phyloP scores from a whole-genome alignment of 2,113 vertebrate species.

The Hymenochirus boettgeri region DNA sequence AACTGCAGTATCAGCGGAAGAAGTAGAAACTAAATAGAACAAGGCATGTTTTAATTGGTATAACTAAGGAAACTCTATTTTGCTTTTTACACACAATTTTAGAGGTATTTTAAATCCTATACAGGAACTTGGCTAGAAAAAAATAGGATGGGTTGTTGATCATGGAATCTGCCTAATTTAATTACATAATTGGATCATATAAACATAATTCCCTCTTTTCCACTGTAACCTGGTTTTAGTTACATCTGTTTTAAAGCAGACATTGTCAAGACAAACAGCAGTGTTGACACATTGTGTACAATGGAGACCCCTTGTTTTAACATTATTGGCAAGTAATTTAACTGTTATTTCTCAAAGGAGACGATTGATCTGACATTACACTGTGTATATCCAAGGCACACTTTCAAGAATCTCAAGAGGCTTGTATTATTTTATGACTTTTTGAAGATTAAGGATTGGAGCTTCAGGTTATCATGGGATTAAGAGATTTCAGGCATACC shows the following conservation, averaged over 20 bases:
- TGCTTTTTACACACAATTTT: too few relatives aligned
- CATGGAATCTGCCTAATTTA: background rate
- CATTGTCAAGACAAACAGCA: conserved; percentile 24
- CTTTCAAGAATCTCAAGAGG: conserved; percentile 34
- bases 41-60: too few relatives aligned
- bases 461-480: conserved; percentile 39
- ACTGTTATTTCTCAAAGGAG: conserved; percentile 7
- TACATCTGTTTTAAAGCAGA: conserved; percentile 16
- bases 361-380: conserved; percentile 28
- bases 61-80: too few relatives aligned
- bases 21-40: too few relatives aligned
- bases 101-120: background rate
- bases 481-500: conserved; percentile 38
- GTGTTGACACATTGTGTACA: conserved; percentile 8
- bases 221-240: conserved; percentile 14
- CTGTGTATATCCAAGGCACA: conserved; percentile 20
- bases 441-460: conserved; percentile 32
- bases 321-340: conserved; percentile 18
- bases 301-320: conserved; percentile 15
- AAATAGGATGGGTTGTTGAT: background rate
- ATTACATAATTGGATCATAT: conserved; percentile 5
- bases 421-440: conserved; percentile 17
- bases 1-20: too few relatives aligned
- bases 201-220: conserved; percentile 4
- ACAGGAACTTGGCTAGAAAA: background rate